phyloP scores from a whole-genome alignment of 2,888 invertebrate species.

The Drosophila cognata region DNA sequence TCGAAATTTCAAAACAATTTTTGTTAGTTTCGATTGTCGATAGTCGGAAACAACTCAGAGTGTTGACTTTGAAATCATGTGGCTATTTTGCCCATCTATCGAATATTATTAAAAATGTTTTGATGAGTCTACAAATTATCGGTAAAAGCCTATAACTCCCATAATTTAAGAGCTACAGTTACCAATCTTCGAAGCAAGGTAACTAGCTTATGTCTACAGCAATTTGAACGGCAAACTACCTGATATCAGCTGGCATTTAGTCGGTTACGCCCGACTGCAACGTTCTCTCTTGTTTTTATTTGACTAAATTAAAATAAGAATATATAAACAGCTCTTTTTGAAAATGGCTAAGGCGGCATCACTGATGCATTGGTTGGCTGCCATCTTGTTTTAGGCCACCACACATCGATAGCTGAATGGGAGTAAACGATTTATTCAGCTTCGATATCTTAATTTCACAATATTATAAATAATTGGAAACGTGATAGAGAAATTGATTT shows the following conservation, averaged over 20 bases:
- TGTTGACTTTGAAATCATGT: background rate
- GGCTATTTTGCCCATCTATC: background rate
- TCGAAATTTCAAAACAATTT: too few relatives aligned
- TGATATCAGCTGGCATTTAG: too few relatives aligned
- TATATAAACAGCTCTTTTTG: background rate
- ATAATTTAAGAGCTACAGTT: too few relatives aligned
- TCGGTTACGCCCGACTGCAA: too few relatives aligned
- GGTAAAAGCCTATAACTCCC: too few relatives aligned
- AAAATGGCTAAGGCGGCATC: background rate
- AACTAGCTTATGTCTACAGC: too few relatives aligned
- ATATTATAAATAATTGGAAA: background rate
- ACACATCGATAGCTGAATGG: background rate
- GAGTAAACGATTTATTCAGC: background rate
- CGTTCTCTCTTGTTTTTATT: background rate
- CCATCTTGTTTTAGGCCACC: conserved; percentile 20
- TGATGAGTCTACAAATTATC: too few relatives aligned
- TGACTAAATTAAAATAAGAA: background rate
- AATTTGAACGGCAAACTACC: too few relatives aligned
- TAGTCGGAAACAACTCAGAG: background rate
- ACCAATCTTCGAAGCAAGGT: too few relatives aligned
- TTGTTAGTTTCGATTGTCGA: background rate
- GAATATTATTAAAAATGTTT: background rate
- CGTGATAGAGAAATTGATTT: background rate
- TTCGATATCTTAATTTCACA: background rate
- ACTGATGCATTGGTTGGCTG: background rate